Conservation (phyloP, 2,797 vertebrate species). For the Pseudochaenichthys georgianus region DNA sequence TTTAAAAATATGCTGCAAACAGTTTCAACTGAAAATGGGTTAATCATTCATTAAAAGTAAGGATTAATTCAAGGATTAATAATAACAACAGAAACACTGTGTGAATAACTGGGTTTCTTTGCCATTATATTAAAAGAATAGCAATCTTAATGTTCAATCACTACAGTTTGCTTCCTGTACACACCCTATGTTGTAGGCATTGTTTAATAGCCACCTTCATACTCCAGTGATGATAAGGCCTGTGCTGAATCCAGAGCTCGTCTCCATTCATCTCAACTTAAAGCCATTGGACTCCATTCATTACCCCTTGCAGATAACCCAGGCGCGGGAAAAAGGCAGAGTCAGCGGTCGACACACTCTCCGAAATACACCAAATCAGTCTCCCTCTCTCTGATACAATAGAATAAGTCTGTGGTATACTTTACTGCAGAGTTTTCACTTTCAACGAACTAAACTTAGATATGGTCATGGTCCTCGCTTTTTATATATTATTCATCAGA, state of each 20-base stretch:
- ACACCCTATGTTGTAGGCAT: conserved; percentile 24
- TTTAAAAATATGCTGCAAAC: not conserved
- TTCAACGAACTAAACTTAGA: conserved; percentile 33
- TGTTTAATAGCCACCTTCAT: conserved; percentile 57
- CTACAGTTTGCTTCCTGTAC: conserved; percentile 3
- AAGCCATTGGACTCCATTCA: conserved; percentile 60
- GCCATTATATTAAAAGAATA: conserved; percentile 12
- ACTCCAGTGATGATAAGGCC: conserved; percentile 51
- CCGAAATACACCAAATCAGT: conserved; percentile 48
- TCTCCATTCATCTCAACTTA: conserved; percentile 61
- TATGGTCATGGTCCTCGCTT: conserved; percentile 34
- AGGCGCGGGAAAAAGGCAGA: conserved; percentile 52
- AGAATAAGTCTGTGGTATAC: conserved; percentile 22
- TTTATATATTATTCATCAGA: conserved; percentile 35
- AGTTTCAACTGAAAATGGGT: not conserved
- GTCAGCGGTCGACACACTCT: conserved; percentile 62
- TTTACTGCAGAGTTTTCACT: conserved; percentile 46
- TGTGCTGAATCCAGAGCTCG: conserved; percentile 50
- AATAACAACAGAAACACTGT: conserved; percentile 9
- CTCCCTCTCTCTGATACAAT: conserved; percentile 30
- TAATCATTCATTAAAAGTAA: not conserved
- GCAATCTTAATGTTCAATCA: conserved; percentile 24
- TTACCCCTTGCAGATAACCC: conserved; percentile 66
- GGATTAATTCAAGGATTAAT: not conserved
- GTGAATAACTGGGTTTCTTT: conserved; percentile 8